Percentiles rank a stretch among this genome's conserved stretches.
phyloP scores from a whole-genome alignment of 2,113 vertebrate species.

The Myodes glareolus region DNA sequence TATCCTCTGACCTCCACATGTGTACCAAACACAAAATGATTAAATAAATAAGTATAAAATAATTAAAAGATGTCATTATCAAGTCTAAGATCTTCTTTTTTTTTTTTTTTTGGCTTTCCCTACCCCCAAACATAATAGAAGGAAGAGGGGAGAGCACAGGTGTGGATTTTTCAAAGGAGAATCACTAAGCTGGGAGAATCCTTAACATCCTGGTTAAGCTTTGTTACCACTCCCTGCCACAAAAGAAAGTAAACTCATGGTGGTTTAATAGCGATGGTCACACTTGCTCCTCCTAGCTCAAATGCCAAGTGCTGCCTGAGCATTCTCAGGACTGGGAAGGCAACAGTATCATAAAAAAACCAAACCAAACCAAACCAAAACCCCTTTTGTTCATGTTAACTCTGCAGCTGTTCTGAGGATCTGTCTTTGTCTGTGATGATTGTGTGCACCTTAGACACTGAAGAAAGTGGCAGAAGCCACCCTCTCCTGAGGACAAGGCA shows the following conservation, averaged over 20 bases:
- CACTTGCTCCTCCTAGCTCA: background rate
- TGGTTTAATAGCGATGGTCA: background rate
- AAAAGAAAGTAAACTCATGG: background rate
- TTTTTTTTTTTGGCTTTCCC: background rate
- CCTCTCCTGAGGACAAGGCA: background rate
- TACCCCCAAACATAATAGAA: background rate
- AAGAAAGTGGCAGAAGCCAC: background rate
- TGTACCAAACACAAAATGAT: background rate
- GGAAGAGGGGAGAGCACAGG: background rate
- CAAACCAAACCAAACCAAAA: background rate
- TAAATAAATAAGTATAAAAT: background rate
- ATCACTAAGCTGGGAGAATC: background rate
- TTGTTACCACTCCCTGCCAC: background rate
- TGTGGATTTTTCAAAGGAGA: background rate
- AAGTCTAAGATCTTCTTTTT: background rate
- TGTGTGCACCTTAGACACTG: accelerated
- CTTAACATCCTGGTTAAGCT: background rate
- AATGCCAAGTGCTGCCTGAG: background rate
- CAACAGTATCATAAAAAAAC: background rate
- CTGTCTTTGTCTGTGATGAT: background rate
- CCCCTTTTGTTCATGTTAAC: background rate
- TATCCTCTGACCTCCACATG: too few species aligned
- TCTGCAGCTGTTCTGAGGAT: background rate
- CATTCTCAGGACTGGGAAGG: background rate
- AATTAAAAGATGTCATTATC: background rate